These are phyloP conservation scores for Gymnogyps californianus DNA, from an alignment of 2,113 vertebrate species.

Conservation along the genomic window DNA sequence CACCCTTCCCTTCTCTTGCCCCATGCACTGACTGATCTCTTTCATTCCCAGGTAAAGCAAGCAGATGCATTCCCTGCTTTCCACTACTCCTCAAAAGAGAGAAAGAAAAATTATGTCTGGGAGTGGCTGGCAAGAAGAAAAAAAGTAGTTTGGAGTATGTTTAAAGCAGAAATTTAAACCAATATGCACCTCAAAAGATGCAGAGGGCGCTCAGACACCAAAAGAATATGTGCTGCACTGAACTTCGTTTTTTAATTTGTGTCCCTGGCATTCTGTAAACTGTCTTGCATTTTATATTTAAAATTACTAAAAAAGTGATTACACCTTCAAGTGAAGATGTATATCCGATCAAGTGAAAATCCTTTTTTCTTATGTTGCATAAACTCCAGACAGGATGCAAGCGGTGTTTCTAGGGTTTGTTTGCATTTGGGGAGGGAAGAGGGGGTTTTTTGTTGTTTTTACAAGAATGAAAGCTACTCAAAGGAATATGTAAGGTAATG, in stretches of 20 bases:
- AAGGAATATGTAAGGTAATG: neutral
- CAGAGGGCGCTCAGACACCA: slow-evolving; percentile 29
- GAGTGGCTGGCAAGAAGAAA: neutral
- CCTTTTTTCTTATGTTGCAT: neutral
- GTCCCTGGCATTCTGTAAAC: neutral
- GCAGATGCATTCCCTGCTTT: neutral
- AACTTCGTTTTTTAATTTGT: neutral
- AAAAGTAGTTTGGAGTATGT: neutral
- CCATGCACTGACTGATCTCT: rapidly evolving
- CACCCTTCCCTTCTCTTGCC: neutral
- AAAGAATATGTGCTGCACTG: neutral
- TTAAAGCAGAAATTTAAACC: neutral
- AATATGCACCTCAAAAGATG: neutral
- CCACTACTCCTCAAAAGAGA: neutral
- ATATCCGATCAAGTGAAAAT: neutral
- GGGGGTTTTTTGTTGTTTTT: neutral
- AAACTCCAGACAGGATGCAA: neutral
- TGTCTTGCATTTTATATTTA: neutral
- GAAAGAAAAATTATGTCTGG: neutral
- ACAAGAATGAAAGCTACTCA: neutral
- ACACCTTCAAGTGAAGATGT: neutral
- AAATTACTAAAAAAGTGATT: neutral
- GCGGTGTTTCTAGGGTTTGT: neutral
- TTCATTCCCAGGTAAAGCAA: neutral
- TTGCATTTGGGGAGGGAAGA: neutral